Evolutionary conservation across 1,140 invertebrate species (phyloP).

Genomic region (Nylanderia fulva): DNA sequence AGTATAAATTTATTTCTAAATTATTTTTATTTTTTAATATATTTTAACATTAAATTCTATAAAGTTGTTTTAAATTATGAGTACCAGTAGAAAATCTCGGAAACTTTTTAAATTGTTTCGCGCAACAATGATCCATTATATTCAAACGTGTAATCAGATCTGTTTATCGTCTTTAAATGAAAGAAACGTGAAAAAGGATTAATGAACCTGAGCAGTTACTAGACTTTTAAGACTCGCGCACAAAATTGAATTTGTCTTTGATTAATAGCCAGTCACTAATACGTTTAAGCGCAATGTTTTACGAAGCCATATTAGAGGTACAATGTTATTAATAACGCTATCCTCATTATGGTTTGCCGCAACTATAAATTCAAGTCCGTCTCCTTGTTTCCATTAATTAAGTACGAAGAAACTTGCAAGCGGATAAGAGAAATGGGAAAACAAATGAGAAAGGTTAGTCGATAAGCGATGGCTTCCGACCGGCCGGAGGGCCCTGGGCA

Average conservation of each 20-base stretch:
- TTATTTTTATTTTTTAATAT: too few species aligned
- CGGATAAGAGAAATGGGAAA: conserved; percentile 33
- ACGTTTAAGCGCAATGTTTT: neutral
- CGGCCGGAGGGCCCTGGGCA: conserved; percentile 10
- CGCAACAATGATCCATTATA: neutral
- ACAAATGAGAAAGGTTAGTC: conserved; percentile 57
- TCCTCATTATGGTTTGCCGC: neutral
- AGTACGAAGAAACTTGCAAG: conserved; percentile 40
- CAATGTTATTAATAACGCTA: conserved; percentile 51
- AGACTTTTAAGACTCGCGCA: neutral
- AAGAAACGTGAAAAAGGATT: neutral
- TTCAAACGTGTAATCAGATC: neutral
- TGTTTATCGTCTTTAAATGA: neutral
- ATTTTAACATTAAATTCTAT: too few species aligned
- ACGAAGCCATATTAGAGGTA: neutral
- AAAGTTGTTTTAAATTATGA: neutral
- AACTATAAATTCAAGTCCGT: conserved; percentile 32
- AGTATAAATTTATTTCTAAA: too few species aligned
- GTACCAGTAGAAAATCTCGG: neutral
- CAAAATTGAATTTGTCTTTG: conserved; percentile 14
- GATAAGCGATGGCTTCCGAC: conserved; percentile 38
- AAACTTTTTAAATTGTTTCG: neutral
- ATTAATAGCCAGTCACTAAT: conserved; percentile 26
- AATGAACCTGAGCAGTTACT: neutral
- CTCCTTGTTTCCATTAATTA: conserved; percentile 28